Conservation (phyloP, 2,113 vertebrate species). For the Phaethon lepturus region DNA sequence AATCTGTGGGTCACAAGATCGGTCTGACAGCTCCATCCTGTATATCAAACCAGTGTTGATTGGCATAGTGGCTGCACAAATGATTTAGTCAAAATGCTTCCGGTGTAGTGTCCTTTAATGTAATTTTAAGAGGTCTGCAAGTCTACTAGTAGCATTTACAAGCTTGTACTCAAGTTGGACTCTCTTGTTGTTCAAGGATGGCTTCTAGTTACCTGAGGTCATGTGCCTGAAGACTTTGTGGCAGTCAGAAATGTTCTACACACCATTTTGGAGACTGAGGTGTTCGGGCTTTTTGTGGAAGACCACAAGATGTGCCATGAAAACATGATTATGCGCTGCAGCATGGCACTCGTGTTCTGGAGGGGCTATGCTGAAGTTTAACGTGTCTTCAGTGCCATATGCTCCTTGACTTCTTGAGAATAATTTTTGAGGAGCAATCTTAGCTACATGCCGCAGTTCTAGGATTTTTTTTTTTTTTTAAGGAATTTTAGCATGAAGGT, state of each 20-base stretch:
- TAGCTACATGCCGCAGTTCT: not conserved
- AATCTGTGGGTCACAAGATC: not conserved
- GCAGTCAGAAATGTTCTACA: not conserved
- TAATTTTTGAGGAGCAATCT: not conserved
- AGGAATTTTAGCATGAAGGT: not conserved
- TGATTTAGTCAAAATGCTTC: not conserved
- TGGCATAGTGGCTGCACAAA: not conserved
- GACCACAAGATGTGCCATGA: rapidly evolving
- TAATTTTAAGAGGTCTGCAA: not conserved
- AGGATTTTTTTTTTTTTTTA: not conserved
- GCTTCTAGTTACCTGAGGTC: not conserved
- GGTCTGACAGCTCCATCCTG: not conserved
- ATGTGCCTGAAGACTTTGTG: not conserved
- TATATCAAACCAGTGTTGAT: not conserved
- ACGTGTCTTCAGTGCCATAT: rapidly evolving
- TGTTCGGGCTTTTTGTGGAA: not conserved
- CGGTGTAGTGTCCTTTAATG: not conserved
- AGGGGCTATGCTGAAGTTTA: not conserved
- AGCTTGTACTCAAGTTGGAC: not conserved
- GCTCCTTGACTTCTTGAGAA: not conserved
- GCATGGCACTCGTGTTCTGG: not conserved
- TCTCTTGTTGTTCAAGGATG: not conserved
- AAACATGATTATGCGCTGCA: not conserved
- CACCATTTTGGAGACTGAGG: not conserved
- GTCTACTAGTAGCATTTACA: not conserved